Conservation (phyloP, 2,888 invertebrate species). For the Ptilodon capucinus region DNA sequence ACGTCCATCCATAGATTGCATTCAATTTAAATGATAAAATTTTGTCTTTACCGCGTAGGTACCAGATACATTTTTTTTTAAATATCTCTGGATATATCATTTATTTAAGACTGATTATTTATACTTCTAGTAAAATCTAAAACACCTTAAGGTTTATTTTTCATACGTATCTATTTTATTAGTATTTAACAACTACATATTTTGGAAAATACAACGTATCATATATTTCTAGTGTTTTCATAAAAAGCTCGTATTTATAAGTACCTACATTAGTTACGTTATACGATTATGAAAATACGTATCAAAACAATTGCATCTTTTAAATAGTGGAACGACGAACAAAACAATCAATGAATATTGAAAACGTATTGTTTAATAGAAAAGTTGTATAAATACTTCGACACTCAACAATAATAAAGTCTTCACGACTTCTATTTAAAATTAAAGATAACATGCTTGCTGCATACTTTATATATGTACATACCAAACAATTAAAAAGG, state of each 20-base stretch:
- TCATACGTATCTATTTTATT: no score
- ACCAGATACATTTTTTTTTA: constrained; percentile 25
- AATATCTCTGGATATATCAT: neutral
- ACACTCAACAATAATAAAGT: neutral
- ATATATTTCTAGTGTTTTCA: no score
- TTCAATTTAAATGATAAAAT: constrained; percentile 51
- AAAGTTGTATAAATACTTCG: neutral
- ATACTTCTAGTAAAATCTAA: no score
- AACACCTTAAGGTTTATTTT: no score
- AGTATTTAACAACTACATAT: no score
- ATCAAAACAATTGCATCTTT: neutral
- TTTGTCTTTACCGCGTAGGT: constrained; percentile 31
- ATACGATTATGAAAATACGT: neutral
- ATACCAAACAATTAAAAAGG: no score
- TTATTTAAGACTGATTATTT: no score
- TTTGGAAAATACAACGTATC: no score
- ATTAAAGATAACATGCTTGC: neutral
- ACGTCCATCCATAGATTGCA: constrained; percentile 55
- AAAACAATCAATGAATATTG: neutral
- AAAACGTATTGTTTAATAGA: neutral
- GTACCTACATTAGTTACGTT: neutral
- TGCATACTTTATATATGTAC: no score
- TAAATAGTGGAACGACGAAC: neutral
- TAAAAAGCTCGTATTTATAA: no score
- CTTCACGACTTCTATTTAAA: neutral